These are phyloP conservation scores for Phrynosoma platyrhinos DNA, from an alignment of 2,113 vertebrate species.

Conservation along the genomic window DNA sequence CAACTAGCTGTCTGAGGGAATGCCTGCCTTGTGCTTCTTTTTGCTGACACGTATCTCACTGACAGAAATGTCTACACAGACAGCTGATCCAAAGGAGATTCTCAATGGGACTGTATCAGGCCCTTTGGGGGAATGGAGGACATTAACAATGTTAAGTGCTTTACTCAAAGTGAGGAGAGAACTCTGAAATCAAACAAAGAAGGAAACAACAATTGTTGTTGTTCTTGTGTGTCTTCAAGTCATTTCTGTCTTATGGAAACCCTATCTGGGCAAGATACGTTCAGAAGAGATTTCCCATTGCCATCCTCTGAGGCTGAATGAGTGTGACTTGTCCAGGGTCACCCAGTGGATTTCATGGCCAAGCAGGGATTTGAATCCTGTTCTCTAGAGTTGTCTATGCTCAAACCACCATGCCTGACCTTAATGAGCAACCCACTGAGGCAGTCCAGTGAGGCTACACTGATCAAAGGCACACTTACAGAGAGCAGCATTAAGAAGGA, in stretches of 20 bases:
- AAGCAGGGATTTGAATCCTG: too few species aligned
- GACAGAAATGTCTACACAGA: slow-evolving; percentile 49
- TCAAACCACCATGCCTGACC: slow-evolving; percentile 27
- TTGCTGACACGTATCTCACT: slow-evolving; percentile 39
- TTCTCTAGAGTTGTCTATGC: too few species aligned
- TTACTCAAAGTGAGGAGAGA: slow-evolving; percentile 44
- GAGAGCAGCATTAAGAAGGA: not conserved
- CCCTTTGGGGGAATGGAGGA: not conserved
- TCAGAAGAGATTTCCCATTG: too few species aligned
- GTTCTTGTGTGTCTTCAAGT: too few species aligned
- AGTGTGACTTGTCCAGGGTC: too few species aligned
- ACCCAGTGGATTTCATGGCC: too few species aligned
- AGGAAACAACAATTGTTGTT: slow-evolving; percentile 39
- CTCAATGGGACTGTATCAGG: slow-evolving; percentile 30
- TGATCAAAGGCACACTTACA: slow-evolving; percentile 21
- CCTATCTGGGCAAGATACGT: too few species aligned
- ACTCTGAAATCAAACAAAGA: slow-evolving; percentile 53
- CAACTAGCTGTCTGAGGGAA: slow-evolving; percentile 76
- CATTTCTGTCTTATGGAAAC: too few species aligned
- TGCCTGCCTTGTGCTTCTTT: slow-evolving; percentile 44
- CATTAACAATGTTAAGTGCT: slow-evolving; percentile 78
- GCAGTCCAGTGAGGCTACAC: not conserved
- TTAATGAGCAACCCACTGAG: slow-evolving; percentile 37
- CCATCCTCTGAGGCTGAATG: too few species aligned
- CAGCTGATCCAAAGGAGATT: slow-evolving; percentile 45